Percentiles rank a stretch among this genome's conserved stretches.
These are phyloP conservation scores for Agriopis leucophaearia DNA, from an alignment of 2,888 invertebrate genomes.

Conservation along the genomic window DNA sequence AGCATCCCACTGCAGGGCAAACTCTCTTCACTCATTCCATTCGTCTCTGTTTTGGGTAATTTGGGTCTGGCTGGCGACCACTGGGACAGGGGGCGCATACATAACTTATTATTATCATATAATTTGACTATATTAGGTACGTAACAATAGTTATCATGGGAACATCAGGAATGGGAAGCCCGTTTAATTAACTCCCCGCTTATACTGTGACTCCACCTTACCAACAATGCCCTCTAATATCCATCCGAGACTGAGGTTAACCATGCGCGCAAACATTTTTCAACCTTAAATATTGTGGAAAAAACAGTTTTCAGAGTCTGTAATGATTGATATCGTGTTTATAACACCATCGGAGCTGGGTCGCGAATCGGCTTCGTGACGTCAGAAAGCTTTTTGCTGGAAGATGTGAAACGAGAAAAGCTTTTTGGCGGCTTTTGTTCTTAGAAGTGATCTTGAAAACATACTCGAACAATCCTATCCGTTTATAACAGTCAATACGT, in stretches of 20 bases:
- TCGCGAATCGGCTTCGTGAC: constrained; percentile 30
- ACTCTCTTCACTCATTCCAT: too few relatives aligned
- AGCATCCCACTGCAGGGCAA: too few relatives aligned
- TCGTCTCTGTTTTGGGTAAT: too few relatives aligned
- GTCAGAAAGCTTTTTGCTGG: constrained; percentile 36
- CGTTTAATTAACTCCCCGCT: not conserved
- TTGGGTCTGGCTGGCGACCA: too few relatives aligned
- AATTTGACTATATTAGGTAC: too few relatives aligned
- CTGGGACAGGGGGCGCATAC: too few relatives aligned
- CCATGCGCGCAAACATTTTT: constrained; percentile 53
- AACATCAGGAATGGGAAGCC: too few relatives aligned
- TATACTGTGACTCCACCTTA: constrained; percentile 46
- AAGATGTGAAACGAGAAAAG: constrained; percentile 14
- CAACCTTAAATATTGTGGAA: constrained; percentile 63
- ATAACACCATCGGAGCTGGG: constrained; percentile 30
- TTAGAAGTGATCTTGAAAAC: constrained; percentile 20
- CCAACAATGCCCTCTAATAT: constrained; percentile 56
- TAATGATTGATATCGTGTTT: constrained; percentile 51
- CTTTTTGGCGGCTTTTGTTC: constrained; percentile 20
- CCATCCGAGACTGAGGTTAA: constrained; percentile 62
- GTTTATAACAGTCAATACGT: not conserved
- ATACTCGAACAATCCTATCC: not conserved
- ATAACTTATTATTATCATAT: too few relatives aligned
- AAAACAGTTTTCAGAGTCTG: constrained; percentile 38
- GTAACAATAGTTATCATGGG: too few relatives aligned